Percentiles rank a stretch among this genome's conserved stretches.
Conservation (phyloP, 2,113 vertebrate species). For the Ibidorhyncha struthersii region DNA sequence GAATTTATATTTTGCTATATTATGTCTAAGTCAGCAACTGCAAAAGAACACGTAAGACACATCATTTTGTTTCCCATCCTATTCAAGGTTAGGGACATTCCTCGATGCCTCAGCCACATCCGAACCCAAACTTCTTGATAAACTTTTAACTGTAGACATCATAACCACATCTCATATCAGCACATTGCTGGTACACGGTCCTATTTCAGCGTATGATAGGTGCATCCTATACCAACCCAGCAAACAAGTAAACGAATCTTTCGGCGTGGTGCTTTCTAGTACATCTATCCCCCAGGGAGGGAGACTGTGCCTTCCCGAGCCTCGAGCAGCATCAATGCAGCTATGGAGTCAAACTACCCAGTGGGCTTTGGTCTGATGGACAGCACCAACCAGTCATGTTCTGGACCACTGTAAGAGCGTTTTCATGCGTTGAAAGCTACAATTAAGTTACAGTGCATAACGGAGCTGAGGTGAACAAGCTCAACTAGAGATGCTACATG, state of each 20-base stretch:
- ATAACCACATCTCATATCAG: background rate
- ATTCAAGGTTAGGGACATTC: background rate
- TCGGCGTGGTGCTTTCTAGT: background rate
- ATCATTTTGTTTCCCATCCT: background rate
- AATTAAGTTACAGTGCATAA: background rate
- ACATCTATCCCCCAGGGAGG: background rate
- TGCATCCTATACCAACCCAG: background rate
- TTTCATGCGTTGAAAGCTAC: background rate
- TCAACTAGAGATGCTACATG: rapidly evolving
- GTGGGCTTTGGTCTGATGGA: background rate
- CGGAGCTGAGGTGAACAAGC: background rate
- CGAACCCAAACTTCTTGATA: background rate
- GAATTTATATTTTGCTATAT: background rate
- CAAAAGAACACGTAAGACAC: background rate
- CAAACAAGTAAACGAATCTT: background rate
- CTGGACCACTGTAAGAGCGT: background rate
- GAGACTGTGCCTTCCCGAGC: background rate
- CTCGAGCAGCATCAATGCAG: background rate
- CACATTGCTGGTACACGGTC: background rate
- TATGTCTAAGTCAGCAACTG: background rate
- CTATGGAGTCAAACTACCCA: rapidly evolving
- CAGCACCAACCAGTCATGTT: rapidly evolving
- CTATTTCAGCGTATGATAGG: background rate
- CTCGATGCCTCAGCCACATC: background rate
- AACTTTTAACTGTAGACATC: background rate